Evolutionary conservation across 2,888 invertebrate genomes (phyloP), one percentile per base, ranked within the genome.

Genomic region (Drosophila pullipes): DNA sequence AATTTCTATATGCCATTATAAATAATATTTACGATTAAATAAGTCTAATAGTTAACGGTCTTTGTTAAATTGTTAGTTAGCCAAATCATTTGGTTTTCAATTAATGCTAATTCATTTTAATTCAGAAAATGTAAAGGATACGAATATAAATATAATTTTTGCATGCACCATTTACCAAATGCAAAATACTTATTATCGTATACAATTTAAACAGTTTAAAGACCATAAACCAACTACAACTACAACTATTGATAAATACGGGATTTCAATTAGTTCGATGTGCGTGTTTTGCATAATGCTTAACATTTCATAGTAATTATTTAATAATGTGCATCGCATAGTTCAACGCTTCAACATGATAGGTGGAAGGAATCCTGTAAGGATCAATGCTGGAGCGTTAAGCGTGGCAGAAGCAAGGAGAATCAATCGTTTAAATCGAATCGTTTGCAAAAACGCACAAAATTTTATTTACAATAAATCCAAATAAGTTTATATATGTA

Each of bases 261-360:
- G 37, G 16, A 59, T 55, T 58, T 44, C 58, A 64, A 73, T 76
- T 80, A 72, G 75, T 85, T 81, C 55, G 57, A 78, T 78, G 84
- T 89, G 91, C 78, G 84, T 89, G 87, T 86, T 89, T 89, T 86
- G 86, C 86, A 90, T 80, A 81, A 76, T 83, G 90, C 88, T 80
- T 76, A 55, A 66, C 64, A 62, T 39, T 75, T 69, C 50, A 61
- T 50, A 35, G 33, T 35, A 41, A 18, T 57, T n/a, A n/a, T 69
- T 57, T 35, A 60, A 59, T 54, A 30, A n/a, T 55, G 62, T 75
- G 62, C 62, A 73, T 54, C 57, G 53, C 57, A 50, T 41, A 25
- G 22, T 47, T 25, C 31, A 72, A 65, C 52, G 65, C 57, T 61
- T 60, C 71, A 57, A 35, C 69, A 53, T 41, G 39, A 41, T 31